phyloP scores from a whole-genome alignment of 2,113 vertebrate genomes.

The Tupaia tana region DNA sequence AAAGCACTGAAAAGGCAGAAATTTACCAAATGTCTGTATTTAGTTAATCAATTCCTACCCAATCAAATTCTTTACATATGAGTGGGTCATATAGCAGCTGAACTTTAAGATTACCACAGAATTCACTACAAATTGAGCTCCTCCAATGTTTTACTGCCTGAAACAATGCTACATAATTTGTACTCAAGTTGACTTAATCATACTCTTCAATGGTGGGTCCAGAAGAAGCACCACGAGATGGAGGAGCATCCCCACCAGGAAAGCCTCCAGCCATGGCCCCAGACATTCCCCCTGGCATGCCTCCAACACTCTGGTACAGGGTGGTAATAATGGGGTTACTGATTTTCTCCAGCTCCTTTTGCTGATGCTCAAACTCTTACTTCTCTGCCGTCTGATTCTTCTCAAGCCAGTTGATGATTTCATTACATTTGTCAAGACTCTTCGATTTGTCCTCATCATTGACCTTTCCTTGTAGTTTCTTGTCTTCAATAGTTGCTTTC shows the following conservation, averaged over 20 bases:
- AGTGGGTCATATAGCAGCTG: conserved; percentile 77
- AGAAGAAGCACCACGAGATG: too few relatives aligned
- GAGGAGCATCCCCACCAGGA: too few relatives aligned
- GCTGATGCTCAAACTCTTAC: conserved; percentile 93
- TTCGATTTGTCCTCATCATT: conserved; percentile 89
- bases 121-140: conserved; percentile 56
- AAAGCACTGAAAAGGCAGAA: conserved; percentile 42
- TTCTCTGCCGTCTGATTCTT: conserved; percentile 87
- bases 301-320: too few relatives aligned
- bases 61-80: neutral
- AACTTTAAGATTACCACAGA: conserved; percentile 75
- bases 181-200: too few relatives aligned
- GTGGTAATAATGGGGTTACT: too few relatives aligned
- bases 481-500: conserved; percentile 89
- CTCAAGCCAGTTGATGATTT: conserved; percentile 92
- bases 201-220: too few relatives aligned
- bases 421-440: conserved; percentile 92
- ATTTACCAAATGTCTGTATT: neutral
- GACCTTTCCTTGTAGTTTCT: conserved; percentile 86
- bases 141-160: conserved; percentile 72
- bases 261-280: too few relatives aligned
- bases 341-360: conserved; percentile 88
- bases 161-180: too few relatives aligned
- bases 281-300: too few relatives aligned
- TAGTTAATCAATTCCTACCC: conserved; percentile 41